Evolutionary conservation across 2,797 vertebrate genomes (phyloP).

Genomic region (Sebastolobus altivelis): DNA sequence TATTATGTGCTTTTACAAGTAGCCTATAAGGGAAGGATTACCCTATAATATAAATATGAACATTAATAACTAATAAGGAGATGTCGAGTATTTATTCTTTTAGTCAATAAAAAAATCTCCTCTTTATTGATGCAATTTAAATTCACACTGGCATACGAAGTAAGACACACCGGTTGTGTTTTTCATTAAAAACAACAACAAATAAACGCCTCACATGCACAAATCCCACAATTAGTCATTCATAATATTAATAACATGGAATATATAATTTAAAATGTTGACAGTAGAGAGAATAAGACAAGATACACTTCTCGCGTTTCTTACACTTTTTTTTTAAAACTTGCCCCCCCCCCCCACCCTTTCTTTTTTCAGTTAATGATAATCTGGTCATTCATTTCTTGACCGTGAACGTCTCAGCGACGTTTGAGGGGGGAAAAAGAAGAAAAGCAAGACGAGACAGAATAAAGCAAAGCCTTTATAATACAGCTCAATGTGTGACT

Average conservation of each 20-base stretch:
- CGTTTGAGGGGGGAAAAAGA: background rate
- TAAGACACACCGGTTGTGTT: background rate
- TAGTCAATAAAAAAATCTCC: background rate
- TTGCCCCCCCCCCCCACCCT: background rate
- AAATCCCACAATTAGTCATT: background rate
- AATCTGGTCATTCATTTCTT: conserved; percentile 50
- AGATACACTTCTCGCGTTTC: background rate
- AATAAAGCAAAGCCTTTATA: conserved; percentile 40
- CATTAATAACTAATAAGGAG: background rate
- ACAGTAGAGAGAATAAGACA: conserved; percentile 1
- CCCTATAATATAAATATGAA: background rate
- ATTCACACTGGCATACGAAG: background rate
- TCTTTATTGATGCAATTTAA: background rate
- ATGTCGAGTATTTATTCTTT: background rate
- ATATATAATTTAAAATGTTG: background rate
- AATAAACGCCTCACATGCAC: background rate
- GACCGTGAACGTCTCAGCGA: conserved; percentile 44
- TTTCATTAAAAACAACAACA: background rate
- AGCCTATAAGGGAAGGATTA: background rate
- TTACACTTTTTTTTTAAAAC: conserved; percentile 22
- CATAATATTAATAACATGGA: background rate
- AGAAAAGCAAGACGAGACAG: conserved; percentile 25
- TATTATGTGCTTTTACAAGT: background rate
- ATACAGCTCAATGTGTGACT: conserved; percentile 21
- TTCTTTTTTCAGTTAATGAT: conserved; percentile 26